phyloP scores from a whole-genome alignment of 1,140 invertebrate species.

The Calephelis virginiensis region DNA sequence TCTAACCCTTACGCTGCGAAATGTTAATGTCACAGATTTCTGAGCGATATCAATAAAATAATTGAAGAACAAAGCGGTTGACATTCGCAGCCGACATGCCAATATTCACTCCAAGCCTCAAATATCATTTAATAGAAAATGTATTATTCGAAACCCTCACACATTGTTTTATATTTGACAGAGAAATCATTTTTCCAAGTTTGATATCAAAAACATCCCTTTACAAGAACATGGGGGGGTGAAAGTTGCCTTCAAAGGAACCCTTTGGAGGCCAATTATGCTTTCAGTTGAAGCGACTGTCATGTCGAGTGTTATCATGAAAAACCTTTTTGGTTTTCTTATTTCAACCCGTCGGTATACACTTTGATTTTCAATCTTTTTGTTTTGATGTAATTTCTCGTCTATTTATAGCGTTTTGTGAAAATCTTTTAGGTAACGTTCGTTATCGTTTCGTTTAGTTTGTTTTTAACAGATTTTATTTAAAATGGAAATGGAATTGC shows the following conservation, averaged over 20 bases:
- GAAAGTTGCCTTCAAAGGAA: slow-evolving; percentile 7
- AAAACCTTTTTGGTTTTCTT: slow-evolving; percentile 9
- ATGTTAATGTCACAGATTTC: not conserved
- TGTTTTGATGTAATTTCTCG: not conserved
- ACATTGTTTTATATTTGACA: slow-evolving; percentile 4
- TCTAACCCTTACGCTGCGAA: too few relatives aligned
- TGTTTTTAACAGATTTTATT: not conserved
- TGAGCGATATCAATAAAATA: slow-evolving; percentile 2
- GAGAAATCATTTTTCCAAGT: slow-evolving; percentile 13
- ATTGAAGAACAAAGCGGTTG: slow-evolving; percentile 1
- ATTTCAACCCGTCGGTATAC: not conserved
- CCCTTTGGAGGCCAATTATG: slow-evolving; percentile 15
- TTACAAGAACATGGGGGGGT: slow-evolving; percentile 1
- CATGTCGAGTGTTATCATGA: not conserved
- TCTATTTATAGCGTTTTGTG: not conserved
- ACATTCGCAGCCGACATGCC: not conserved
- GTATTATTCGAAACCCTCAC: slow-evolving; percentile 3
- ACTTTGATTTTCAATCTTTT: slow-evolving; percentile 1
- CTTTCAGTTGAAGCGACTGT: not conserved
- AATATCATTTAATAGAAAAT: slow-evolving; percentile 4
- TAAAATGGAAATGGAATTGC: not conserved
- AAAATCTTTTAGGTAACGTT: not conserved
- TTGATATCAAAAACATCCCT: slow-evolving; percentile 18
- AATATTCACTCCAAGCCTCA: slow-evolving; percentile 9
- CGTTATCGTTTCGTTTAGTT: not conserved